Evolutionary conservation across 1,140 invertebrate genomes (phyloP).

Genomic region (Calycopis cecrops): DNA sequence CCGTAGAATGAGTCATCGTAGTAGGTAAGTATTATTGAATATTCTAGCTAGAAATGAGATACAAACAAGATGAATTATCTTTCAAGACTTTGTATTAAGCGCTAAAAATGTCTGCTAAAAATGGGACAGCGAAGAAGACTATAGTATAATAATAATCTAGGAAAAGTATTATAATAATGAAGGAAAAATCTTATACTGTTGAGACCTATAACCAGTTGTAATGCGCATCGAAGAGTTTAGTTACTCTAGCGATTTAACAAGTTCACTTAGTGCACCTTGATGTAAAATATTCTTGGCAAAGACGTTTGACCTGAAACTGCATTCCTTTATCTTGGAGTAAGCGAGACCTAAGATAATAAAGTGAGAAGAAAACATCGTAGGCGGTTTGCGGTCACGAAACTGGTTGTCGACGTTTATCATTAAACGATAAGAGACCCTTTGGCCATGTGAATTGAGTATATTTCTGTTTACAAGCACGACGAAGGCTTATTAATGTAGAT

Average conservation of each 20-base stretch:
- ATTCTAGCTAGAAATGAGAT: too few relatives aligned
- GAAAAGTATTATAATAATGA: too few relatives aligned
- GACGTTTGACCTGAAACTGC: slow-evolving; percentile 51
- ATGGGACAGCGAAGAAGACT: too few relatives aligned
- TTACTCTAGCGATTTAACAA: not conserved
- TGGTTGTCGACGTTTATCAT: slow-evolving; percentile 35
- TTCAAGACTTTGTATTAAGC: too few relatives aligned
- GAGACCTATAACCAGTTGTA: too few relatives aligned
- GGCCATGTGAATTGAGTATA: slow-evolving; percentile 32
- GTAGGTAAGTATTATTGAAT: too few relatives aligned
- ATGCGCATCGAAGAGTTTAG: too few relatives aligned
- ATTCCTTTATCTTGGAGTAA: slow-evolving; percentile 37
- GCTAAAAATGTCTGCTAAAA: too few relatives aligned
- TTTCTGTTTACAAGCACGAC: slow-evolving; percentile 23
- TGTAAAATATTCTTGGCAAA: slow-evolving; percentile 26
- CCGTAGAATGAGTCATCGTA: too few relatives aligned
- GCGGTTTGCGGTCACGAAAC: slow-evolving; percentile 56
- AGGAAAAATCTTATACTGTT: too few relatives aligned
- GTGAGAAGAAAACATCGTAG: slow-evolving; percentile 31
- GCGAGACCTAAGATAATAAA: slow-evolving; percentile 31
- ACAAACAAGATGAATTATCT: too few relatives aligned
- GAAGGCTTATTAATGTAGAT: slow-evolving; percentile 37
- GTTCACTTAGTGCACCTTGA: slow-evolving; percentile 11
- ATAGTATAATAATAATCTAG: too few relatives aligned
- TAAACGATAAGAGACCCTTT: slow-evolving; percentile 37